Evolutionary conservation across 1,140 invertebrate species (phyloP), one percentile per base, ranked within the genome.

Genomic region (Trissolcus basalis): DNA sequence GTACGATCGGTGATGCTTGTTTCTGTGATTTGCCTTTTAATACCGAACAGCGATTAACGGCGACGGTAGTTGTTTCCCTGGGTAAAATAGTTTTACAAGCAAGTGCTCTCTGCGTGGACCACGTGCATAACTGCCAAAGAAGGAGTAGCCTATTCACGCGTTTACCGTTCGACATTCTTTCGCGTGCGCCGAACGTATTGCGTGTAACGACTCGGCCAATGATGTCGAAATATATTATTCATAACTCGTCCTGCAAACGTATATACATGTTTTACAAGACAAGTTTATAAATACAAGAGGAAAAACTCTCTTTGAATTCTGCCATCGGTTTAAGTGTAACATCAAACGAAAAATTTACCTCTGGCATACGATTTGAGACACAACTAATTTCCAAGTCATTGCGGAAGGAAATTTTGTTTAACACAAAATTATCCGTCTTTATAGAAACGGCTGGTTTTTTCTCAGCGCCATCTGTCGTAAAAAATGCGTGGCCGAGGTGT

Each of bases 121-220:
- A 13, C 32, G 36, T 44, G 50, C 44, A 61, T 65, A 73, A 41
- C 32, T 61, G 44, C 53, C 41, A 53, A 49, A 61, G 43, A 36
- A 63, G 61, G 53, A 58, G 63, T 50, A 77, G 51, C 43, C 45
- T 65, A 70, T 70, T 70, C 67, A 71, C 35, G 56, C 58, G 48
- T 77, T 77, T 77, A 77, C 75, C 68, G 75, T 77, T 77, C 48
- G 59, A 68, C 74, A 72, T 67, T 61, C 63, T 61, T 68, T 77
- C 27, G 60, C 73, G 60, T 53, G 64, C 53, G 41, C 9, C 49
- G 47, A 75, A 68, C 19, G 19, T 75, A 35, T 49, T 47, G 59
- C 47, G 72, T 64, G 54, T 54, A 35, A 27, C 47, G 51, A 68
- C 64, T 53, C 43, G 35, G 43, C 54, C 54, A 45, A 50, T 39